These are phyloP conservation scores for Schlechtendalia chinensis DNA, from an alignment of 1,140 invertebrate species.

Conservation along the genomic window DNA sequence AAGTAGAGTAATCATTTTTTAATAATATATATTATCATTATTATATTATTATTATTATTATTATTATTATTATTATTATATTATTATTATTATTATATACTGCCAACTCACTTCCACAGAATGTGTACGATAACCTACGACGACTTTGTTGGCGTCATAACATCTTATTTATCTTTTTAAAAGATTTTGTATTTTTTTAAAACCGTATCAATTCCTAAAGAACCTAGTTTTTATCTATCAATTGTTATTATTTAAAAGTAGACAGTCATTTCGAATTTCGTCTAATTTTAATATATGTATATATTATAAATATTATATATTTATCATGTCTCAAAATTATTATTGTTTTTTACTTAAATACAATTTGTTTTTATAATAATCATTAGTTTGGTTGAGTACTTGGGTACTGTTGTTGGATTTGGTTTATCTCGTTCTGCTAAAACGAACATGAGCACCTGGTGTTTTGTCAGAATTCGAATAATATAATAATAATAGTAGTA, in stretches of 20 bases:
- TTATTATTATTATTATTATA: no score
- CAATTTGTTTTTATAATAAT: neutral
- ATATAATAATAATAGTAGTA: slow-evolving; percentile 32
- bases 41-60: no score
- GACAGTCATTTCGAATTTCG: neutral
- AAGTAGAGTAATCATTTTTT: no score
- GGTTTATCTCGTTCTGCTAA: slow-evolving; percentile 26
- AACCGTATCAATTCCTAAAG: neutral
- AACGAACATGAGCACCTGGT: slow-evolving; percentile 26
- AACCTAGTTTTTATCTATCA: neutral
- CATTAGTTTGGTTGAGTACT: neutral
- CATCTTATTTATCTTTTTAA: no score
- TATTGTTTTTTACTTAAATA: neutral
- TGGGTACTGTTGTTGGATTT: neutral
- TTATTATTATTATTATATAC: no score
- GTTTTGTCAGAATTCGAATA: slow-evolving; percentile 37
- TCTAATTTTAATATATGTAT: neutral
- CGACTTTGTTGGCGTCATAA: no score
- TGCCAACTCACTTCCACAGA: no score
- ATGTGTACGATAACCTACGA: no score
- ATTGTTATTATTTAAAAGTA: neutral
- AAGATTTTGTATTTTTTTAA: no score
- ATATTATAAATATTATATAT: neutral
- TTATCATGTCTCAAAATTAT: neutral
- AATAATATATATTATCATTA: no score